Percentiles rank a stretch among this genome's conserved stretches.
Evolutionary conservation across 2,113 vertebrate species (phyloP).

Genomic region (Leptosomus discolor): DNA sequence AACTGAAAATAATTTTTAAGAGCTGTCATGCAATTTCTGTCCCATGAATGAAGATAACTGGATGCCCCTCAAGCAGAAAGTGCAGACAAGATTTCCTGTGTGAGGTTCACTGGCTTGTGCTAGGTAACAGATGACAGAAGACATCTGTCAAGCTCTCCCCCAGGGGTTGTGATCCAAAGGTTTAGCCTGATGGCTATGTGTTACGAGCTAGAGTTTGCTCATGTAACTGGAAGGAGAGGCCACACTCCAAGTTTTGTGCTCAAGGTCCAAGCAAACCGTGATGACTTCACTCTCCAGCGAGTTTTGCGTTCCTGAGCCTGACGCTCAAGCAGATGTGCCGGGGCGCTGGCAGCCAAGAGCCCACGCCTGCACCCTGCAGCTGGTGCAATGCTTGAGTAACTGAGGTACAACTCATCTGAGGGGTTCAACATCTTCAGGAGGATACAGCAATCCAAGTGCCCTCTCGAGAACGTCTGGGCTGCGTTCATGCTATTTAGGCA

Average conservation of each 20-base stretch:
- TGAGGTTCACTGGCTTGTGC: not conserved
- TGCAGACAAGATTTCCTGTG: not conserved
- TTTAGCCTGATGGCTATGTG: not conserved
- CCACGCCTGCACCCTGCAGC: not conserved
- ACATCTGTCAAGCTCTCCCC: not conserved
- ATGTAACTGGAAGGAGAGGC: not conserved
- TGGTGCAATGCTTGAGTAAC: not conserved
- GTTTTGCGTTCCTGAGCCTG: not conserved
- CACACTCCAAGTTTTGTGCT: not conserved
- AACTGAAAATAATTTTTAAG: not conserved
- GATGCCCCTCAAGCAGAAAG: not conserved
- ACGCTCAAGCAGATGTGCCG: rapidly evolving
- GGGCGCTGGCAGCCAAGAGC: rapidly evolving
- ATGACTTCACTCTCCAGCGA: not conserved
- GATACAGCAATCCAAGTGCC: not conserved
- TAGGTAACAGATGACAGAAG: not conserved
- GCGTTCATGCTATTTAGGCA: not conserved
- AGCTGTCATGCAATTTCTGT: not conserved
- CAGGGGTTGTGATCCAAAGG: not conserved
- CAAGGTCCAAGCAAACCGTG: not conserved
- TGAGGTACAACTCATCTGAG: not conserved
- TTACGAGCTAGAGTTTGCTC: not conserved
- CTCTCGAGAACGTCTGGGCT: rapidly evolving
- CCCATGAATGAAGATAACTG: not conserved
- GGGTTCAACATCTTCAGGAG: not conserved